Base-by-base conservation (phyloP, 2,888 invertebrate genomes). In the Philereme transversata region DNA sequence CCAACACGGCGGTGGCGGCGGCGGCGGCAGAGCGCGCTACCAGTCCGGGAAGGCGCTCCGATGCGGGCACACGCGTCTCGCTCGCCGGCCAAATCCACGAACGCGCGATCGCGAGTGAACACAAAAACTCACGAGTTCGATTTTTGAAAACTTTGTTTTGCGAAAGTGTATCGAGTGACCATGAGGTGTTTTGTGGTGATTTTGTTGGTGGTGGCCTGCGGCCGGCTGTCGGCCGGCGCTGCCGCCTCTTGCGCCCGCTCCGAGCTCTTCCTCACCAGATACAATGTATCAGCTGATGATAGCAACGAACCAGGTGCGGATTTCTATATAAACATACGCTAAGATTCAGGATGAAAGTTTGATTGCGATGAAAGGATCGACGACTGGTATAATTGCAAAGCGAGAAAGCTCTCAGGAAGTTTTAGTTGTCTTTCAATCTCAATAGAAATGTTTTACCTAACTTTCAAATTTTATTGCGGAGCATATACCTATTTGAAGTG, bases 251-350 rank as follows among this genome's bases (percentile, higher is more conserved):
- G 91, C 74, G 75, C 80, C 64, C 76, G 74, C 48, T 73, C 88
- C 57, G 82, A 86, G 68, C 84, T 85, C 73, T 90, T 87, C 86
- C 88, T 91, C 79, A 68, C 78, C 69, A 84, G 87, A 70, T 87
- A 89, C 81, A 90, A 91, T 77, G 81, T 82, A 81, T 84, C 92
- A 90, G 91, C 90, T 89, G 90, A 90, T 80, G 88, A 88, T 74
- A 84, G 78, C 77, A 78, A 83, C 62, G 82, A 83, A 79, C 85
- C 91, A 92, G 91, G 91, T 92, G 86, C 82, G 85, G 74, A 73
- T 67, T 63, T 58, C 54, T 35, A 51, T 70, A 70, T 79, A 79
- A 81, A 83, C 77, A 80, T 52, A 60, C 40, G 6, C 22, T 22
- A 49, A 40, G 47, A 54, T 51, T 65, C 55, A 50, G 62, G 63